Evolutionary conservation across 1,140 invertebrate genomes (phyloP), one percentile per base, ranked within the genome.

Genomic region (Metaphire vulgaris): DNA sequence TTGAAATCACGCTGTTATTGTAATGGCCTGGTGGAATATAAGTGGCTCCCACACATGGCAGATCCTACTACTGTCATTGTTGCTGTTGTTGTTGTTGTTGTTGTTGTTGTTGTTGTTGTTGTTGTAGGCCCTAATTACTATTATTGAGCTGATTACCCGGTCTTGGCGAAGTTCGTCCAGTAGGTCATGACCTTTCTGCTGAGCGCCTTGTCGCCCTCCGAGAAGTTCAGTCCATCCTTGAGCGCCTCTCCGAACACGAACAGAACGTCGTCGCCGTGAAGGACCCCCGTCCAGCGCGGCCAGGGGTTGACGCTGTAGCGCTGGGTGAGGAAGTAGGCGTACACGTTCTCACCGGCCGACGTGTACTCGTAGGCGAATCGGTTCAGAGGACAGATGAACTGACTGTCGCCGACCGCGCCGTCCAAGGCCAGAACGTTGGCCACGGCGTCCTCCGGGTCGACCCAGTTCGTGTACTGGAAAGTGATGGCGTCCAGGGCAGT

Each of bases 391-490:
- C 96, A 99, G 0, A 94, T 94, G 85, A 98, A 98, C 80, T 97
- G 93, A 83, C 93, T 95, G 86, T 99, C 96, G 1, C 96, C 96
- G n/a, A 97, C 93, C 87, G 97, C 94, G 83, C 94, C 94, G 82
- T 96, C 94, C 32, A 97, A 87, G 16, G 92, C 91, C 82, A 94
- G 90, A 67, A 92, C 88, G 85, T 96, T 95, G 75, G 89, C 90
- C 28, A 91, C 88, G 0, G 92, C 90, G 87, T 97, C 93, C 76
- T 95, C 91, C 0, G 93, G 92, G 81, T 92, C 91, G 64, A 92
- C 85, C 94, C 94, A 97, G 86, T 96, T 90, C 0, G 94, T 95
- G 86, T 97, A 97, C 82, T 96, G 92, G 84, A 92, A 96, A 31
- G 92, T 90, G 78, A 96, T 93, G 64, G 95, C 94, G 80, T 95